Evolutionary conservation across 2,113 vertebrate species (phyloP).

Genomic region (Henicopernis longicauda): DNA sequence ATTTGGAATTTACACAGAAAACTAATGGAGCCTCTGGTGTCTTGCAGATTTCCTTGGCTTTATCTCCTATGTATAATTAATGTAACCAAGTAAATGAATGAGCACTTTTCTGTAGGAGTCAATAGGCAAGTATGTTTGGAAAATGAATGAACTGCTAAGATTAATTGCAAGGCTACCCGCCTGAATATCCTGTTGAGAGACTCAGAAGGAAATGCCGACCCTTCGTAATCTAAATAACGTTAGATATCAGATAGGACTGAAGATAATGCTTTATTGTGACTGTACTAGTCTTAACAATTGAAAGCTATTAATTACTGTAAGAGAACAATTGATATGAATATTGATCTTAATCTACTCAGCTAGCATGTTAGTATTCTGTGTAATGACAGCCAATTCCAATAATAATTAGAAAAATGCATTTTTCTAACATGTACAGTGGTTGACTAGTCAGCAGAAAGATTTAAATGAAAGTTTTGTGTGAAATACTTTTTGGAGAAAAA

Average conservation of each 20-base stretch:
- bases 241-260: neutral
- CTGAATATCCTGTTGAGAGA: neutral
- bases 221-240: slow-evolving; percentile 9
- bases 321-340: slow-evolving; percentile 31
- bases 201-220: neutral
- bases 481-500: neutral
- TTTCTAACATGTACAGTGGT: neutral
- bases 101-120: neutral
- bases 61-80: neutral
- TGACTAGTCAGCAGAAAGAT: neutral
- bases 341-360: slow-evolving; percentile 47
- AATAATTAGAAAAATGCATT: slow-evolving; percentile 49
- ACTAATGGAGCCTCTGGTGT: slow-evolving; percentile 7
- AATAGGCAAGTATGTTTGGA: neutral
- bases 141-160: neutral
- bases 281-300: slow-evolving; percentile 12
- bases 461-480: neutral
- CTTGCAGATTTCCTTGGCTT: neutral
- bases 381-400: slow-evolving; percentile 51
- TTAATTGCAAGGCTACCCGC: neutral
- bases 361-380: slow-evolving; percentile 4
- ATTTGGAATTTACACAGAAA: slow-evolving; percentile 11
- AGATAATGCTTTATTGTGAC: slow-evolving; percentile 37
- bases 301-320: slow-evolving; percentile 61
- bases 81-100: neutral